Conservation (phyloP, 1,140 invertebrate species). For the Drosophila bocki region DNA sequence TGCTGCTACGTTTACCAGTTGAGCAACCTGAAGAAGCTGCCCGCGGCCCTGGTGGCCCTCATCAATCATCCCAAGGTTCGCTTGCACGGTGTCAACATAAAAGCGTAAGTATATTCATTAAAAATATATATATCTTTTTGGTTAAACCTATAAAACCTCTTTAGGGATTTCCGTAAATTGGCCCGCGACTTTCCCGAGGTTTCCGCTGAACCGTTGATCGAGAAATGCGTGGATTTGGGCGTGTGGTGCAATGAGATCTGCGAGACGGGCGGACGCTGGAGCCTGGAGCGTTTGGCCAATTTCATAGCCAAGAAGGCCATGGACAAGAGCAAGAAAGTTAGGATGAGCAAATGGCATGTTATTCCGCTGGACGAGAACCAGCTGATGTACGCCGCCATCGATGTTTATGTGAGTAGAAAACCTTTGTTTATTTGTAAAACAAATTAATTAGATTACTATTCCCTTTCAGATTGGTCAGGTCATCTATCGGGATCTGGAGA, state of each 20-base stretch:
- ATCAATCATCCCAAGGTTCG: slow-evolving; percentile 87
- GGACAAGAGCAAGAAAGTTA: slow-evolving; percentile 87
- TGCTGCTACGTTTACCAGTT: slow-evolving; percentile 87
- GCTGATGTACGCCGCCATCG: slow-evolving; percentile 88
- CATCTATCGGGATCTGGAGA: slow-evolving; percentile 72
- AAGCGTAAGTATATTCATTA: slow-evolving; percentile 86
- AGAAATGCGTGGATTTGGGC: slow-evolving; percentile 88
- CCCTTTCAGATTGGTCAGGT: slow-evolving; percentile 77
- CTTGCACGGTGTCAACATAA: slow-evolving; percentile 88
- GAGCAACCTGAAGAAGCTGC: slow-evolving; percentile 86
- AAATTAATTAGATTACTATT: background rate
- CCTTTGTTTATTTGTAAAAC: background rate
- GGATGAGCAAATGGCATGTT: slow-evolving; percentile 88
- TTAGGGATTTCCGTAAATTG: slow-evolving; percentile 88
- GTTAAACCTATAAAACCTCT: background rate
- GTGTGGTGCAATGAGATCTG: slow-evolving; percentile 87
- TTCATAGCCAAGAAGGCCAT: slow-evolving; percentile 86
- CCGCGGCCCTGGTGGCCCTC: slow-evolving; percentile 86
- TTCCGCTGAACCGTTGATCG: slow-evolving; percentile 86
- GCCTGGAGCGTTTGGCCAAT: slow-evolving; percentile 87
- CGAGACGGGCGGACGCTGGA: slow-evolving; percentile 87
- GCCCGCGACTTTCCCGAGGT: slow-evolving; percentile 88
- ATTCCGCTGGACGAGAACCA: slow-evolving; percentile 87
- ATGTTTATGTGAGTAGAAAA: slow-evolving; percentile 87
- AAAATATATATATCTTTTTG: slow-evolving; percentile 1